A percentile compares a stretch with the other conserved stretches of the same genome.
Conservation (phyloP, 2,113 vertebrate species). For the Struthidea cinerea region DNA sequence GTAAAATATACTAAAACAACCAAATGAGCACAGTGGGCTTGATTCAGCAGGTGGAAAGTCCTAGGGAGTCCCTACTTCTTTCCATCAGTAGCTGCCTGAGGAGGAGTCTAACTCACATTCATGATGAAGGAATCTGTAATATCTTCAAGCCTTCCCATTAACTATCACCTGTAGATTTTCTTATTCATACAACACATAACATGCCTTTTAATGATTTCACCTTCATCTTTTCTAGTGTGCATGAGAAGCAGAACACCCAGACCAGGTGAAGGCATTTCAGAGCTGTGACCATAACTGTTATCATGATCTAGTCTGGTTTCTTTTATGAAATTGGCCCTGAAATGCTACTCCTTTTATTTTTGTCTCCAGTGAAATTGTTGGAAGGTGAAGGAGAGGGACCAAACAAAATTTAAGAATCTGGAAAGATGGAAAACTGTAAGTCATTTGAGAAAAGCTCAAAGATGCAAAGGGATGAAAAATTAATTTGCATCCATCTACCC, state of each 20-base stretch:
- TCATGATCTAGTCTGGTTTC: neutral
- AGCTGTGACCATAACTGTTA: neutral
- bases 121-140: neutral
- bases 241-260: neutral
- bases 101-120: neutral
- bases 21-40: conserved; percentile 66
- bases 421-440: neutral
- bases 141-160: neutral
- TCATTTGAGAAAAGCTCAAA: neutral
- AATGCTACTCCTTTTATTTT: neutral
- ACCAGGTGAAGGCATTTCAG: neutral
- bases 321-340: neutral
- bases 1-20: conserved; percentile 76
- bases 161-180: neutral
- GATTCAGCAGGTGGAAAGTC: conserved; percentile 30
- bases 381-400: neutral
- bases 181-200: neutral
- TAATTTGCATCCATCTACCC: neutral
- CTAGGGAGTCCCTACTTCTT: neutral
- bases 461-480: neutral
- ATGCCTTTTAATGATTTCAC: neutral
- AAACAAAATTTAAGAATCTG: neutral
- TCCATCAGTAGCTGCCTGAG: neutral
- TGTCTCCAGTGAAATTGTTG: neutral
- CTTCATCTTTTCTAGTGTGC: neutral